Conservation (phyloP, 92 coral and sea anemone genomes). For the Siderastrea radians region DNA sequence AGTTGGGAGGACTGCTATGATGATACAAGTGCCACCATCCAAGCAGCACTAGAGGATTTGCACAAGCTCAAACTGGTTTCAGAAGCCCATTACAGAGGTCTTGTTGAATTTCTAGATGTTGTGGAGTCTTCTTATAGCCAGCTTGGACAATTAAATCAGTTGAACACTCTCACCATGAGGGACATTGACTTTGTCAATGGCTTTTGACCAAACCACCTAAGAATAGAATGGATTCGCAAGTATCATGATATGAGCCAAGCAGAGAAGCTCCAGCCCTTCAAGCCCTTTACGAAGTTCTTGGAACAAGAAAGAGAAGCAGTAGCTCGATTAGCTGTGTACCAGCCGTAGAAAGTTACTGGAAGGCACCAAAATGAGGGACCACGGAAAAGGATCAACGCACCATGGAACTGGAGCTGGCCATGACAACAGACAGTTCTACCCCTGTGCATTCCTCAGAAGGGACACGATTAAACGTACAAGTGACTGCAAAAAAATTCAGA, state of each 20-base stretch:
- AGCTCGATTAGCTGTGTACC: constrained; percentile 65
- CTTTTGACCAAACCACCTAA: constrained; percentile 57
- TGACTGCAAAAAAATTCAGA: constrained; percentile 75
- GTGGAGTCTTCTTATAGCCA: constrained; percentile 70
- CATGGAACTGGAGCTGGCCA: constrained; percentile 33
- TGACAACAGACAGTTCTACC: constrained; percentile 47
- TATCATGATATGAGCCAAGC: constrained; percentile 67
- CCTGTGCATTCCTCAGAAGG: constrained; percentile 73
- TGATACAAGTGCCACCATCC: constrained; percentile 67
- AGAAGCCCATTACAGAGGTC: constrained; percentile 55
- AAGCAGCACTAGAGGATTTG: constrained; percentile 70
- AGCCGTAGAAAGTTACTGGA: constrained; percentile 2
- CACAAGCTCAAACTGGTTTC: constrained; percentile 45
- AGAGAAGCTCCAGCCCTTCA: constrained; percentile 69
- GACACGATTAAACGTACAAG: constrained; percentile 67
- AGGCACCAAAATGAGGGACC: constrained; percentile 8
- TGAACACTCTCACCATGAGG: constrained; percentile 61
- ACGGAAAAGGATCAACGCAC: constrained; percentile 29
- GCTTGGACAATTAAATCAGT: constrained; percentile 48
- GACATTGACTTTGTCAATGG: not conserved
- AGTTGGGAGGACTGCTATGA: constrained; percentile 64
- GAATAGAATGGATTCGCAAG: constrained; percentile 62
- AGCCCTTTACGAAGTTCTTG: constrained; percentile 67
- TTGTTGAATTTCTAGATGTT: constrained; percentile 58
- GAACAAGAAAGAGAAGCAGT: constrained; percentile 46